Evolutionary conservation across 1,140 invertebrate species (phyloP).

Genomic region (Thaumatotibia leucotreta): DNA sequence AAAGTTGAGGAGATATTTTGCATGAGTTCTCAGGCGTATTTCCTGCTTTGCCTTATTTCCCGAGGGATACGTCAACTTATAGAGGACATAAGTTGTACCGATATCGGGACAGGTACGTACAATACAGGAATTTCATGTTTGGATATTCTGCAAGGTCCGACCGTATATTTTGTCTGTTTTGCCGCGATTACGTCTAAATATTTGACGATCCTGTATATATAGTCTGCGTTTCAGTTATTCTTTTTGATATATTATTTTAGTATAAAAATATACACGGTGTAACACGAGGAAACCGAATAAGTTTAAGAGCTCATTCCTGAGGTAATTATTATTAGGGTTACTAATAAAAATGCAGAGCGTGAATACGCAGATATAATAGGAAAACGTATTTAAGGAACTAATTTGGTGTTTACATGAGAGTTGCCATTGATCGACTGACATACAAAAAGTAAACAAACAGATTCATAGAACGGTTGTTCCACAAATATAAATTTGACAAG

Average conservation of each 20-base stretch:
- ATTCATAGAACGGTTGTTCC: no score
- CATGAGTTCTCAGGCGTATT: slow-evolving; percentile 55
- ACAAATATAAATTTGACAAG: no score
- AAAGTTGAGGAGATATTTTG: slow-evolving; percentile 62
- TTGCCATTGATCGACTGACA: no score
- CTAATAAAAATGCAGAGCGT: no score
- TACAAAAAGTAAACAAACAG: no score
- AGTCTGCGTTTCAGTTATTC: neutral
- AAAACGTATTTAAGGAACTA: no score
- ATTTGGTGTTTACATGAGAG: no score
- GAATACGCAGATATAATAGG: no score
- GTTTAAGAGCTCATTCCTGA: no score
- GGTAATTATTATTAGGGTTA: no score
- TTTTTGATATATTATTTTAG: neutral
- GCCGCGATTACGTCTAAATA: neutral
- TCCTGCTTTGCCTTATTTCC: slow-evolving; percentile 67
- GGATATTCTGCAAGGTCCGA: neutral
- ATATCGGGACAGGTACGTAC: slow-evolving; percentile 37
- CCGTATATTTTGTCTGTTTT: neutral
- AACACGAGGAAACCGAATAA: no score
- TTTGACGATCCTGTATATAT: neutral
- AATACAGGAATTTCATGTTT: slow-evolving; percentile 11
- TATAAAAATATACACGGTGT: neutral
- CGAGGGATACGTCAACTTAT: slow-evolving; percentile 62
- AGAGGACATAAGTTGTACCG: slow-evolving; percentile 59